A percentile compares a stretch with the other conserved stretches of the same genome.
These are phyloP conservation scores for Digitonthophagus gazella DNA, from an alignment of 2,888 invertebrate genomes.

Conservation along the genomic window DNA sequence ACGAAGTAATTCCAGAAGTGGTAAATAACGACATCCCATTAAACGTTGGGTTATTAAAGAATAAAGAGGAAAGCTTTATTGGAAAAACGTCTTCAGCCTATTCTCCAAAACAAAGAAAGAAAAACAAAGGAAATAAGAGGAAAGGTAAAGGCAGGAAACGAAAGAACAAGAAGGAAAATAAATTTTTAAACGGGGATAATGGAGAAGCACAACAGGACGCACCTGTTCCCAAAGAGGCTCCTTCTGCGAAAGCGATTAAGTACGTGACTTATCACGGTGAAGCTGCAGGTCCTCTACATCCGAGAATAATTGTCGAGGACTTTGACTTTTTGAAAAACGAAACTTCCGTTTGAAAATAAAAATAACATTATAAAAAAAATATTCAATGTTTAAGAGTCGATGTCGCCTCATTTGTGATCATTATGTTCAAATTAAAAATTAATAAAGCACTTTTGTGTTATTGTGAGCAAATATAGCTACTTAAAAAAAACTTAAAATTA, in stretches of 20 bases:
- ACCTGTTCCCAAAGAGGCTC: constrained; percentile 21
- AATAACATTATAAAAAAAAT: background rate
- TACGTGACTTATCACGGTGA: constrained; percentile 59
- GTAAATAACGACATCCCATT: constrained; percentile 41
- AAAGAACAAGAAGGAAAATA: constrained; percentile 48
- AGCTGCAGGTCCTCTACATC: constrained; percentile 58
- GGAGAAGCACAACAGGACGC: constrained; percentile 41
- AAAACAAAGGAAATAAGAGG: constrained; percentile 38
- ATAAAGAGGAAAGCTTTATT: constrained; percentile 29
- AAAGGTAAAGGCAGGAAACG: constrained; percentile 53
- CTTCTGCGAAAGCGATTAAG: constrained; percentile 43
- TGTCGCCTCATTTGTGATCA: background rate
- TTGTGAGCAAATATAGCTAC: background rate
- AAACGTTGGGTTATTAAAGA: constrained; percentile 35
- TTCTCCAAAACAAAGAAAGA: constrained; percentile 32
- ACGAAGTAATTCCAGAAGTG: constrained; percentile 57
- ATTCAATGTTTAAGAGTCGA: background rate
- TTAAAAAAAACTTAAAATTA: too few species aligned
- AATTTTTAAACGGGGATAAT: constrained; percentile 33
- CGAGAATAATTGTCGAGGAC: constrained; percentile 59
- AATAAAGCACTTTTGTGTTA: background rate
- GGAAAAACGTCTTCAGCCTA: constrained; percentile 37
- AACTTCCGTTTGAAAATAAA: background rate
- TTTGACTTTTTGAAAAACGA: constrained; percentile 36
- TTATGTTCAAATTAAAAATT: background rate